Conservation (phyloP, 2,113 vertebrate species). For the Serilophus lunatus region DNA sequence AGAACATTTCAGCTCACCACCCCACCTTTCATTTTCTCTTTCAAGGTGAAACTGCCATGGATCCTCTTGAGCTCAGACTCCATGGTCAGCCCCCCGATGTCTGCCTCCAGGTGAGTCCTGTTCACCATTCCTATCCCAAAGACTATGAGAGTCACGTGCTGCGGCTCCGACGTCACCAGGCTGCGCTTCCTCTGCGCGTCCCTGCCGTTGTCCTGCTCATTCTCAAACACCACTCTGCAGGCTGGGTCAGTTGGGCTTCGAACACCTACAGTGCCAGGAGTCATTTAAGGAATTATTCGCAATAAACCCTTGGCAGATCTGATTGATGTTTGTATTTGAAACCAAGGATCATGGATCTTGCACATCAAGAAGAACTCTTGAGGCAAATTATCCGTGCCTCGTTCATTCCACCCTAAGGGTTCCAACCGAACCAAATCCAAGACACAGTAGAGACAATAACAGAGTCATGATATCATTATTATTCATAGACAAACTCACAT, state of each 20-base stretch:
- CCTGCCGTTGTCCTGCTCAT: conserved; percentile 85
- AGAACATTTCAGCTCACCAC: fast-evolving
- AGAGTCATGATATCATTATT: neutral
- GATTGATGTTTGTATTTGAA: neutral
- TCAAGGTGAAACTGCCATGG: conserved; percentile 95
- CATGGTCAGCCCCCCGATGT: conserved; percentile 97
- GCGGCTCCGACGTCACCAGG: conserved; percentile 86
- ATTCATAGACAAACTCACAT: neutral
- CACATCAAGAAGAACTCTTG: fast-evolving
- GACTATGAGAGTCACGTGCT: conserved; percentile 94
- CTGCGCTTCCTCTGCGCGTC: conserved; percentile 83
- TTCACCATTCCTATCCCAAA: conserved; percentile 99
- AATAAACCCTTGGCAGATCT: neutral
- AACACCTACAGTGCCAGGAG: conserved; percentile 58
- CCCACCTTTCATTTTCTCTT: conserved; percentile 98
- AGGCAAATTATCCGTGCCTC: neutral
- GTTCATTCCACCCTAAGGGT: fast-evolving
- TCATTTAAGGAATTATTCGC: neutral
- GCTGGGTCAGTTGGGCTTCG: conserved; percentile 84
- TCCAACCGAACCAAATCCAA: neutral
- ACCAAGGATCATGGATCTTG: fast-evolving
- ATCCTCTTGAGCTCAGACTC: conserved; percentile 97
- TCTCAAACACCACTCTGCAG: conserved; percentile 91
- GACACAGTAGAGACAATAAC: neutral
- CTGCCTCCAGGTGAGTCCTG: conserved; percentile 94